Evolutionary conservation across 2,113 vertebrate genomes (phyloP), one percentile per base, ranked within the genome.

Genomic region (Arvicanthis niloticus): DNA sequence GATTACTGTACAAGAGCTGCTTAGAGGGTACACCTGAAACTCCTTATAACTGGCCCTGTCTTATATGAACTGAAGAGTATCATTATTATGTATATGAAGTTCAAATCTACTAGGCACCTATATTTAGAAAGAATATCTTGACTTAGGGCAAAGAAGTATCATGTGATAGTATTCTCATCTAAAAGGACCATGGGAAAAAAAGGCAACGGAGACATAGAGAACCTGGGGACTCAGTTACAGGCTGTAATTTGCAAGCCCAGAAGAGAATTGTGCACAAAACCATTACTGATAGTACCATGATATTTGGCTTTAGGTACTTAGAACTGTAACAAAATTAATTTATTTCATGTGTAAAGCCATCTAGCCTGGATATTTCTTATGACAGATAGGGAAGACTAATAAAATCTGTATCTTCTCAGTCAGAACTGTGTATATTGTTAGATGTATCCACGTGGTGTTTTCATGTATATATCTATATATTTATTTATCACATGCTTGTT

Each of bases 221-320:
- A 4, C 29, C 6, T 6, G 4, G 5, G 45, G 24, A 37, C 21
- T 19, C 29, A 67, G 24, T 29, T 8, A 48, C 16, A 89, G 77
- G 10, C 37, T 31, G 31, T 29, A 11, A 75, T 31, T 48, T 84
- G 42, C 17, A 62, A 90, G 34, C 42, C 12, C 31, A 60, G 34
- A 73, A 73, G 77, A 68, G 75, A 82, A 4, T 16, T 80, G 3
- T 80, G 2, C 4, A 19, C 60, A 26, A 85, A 91, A 51, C 5
- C 5, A 82, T 9, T 0, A 9, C 10, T 15, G 2, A 75, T 0
- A 0, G 10, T 51, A 72, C 42, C 51, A 67, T 42, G 5, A 26
- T 82, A 53, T 89, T 72, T 40, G 17, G 29, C 21, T 80, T 80
- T 6, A 7, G 16, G 9, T 1, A 17, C 78, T 4, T 26, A 34